A percentile compares a stretch with the other conserved stretches of the same genome.
Conservation (phyloP, 2,113 vertebrate genomes). For the Glareola pratincola region DNA sequence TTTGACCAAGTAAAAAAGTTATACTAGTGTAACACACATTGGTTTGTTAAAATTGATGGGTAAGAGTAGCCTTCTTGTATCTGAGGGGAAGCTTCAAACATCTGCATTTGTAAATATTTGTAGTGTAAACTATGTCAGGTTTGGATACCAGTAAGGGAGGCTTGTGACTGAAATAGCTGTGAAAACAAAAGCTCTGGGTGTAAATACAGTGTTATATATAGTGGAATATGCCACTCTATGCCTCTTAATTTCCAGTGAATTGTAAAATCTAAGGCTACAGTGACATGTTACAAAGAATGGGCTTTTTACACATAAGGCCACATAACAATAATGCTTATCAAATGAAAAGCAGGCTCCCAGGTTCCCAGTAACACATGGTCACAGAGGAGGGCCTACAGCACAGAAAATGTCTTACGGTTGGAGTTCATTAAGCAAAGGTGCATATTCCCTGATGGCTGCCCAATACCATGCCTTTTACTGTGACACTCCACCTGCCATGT, state of each 20-base stretch:
- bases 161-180: not conserved
- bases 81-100: not conserved
- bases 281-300: not conserved
- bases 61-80: not conserved
- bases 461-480: not conserved
- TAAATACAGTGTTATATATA: not conserved
- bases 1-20: not conserved
- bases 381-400: not conserved
- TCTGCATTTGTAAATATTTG: not conserved
- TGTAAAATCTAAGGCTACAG: not conserved
- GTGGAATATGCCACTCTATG: not conserved
- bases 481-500: not conserved
- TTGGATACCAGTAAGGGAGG: not conserved
- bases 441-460: not conserved
- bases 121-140: not conserved
- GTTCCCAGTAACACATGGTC: not conserved
- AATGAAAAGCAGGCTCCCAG: not conserved
- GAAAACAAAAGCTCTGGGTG: not conserved
- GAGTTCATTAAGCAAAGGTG: not conserved
- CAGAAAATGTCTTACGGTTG: not conserved
- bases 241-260: not conserved
- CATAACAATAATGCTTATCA: not conserved
- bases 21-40: not conserved
- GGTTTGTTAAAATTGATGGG: not conserved
- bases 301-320: not conserved